Base-by-base conservation (phyloP, 2,797 vertebrate genomes). In the Poecilia picta region DNA sequence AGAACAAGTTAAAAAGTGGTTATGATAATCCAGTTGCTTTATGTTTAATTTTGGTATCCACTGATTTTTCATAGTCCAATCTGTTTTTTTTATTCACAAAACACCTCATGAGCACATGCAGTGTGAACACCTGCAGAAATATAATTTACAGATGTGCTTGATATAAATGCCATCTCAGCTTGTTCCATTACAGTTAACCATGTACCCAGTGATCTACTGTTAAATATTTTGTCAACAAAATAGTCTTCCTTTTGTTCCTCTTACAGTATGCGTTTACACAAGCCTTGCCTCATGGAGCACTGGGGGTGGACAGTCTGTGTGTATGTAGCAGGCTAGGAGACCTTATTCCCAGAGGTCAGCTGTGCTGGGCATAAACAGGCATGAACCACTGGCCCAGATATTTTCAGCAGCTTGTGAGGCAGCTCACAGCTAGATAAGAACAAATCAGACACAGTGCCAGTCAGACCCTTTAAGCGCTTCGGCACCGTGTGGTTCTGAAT, bases 391-490 rank as follows among this genome's bases (percentile, higher is more conserved):
- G 87, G 89, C 85, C 84, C 46, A 75, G 73, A 80, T 84, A 87
- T 88, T 90, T 91, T 76, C 82, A 77, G 82, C 53, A 84, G 81
- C 80, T 77, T 46, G 75, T 47, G 62, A 88, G 85, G 80, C 81
- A 89, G 90, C 87, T 88, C 90, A 88, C 83, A 79, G 89, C 75
- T 77, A 85, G 91, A 92, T 92, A 92, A 93, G 89, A 87, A 90
- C 83, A 87, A 91, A 91, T 90, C 88, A 89, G 86, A 92, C 88
- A 87, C 78, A 51, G 78, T 74, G 84, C 79, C 75, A 84, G 81
- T 87, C 81, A 82, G 83, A 89, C 82, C 84, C 80, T 88, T 82
- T 84, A 90, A 92, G 86, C 86, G 80, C 87, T 85, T 79, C 83
- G 88, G 86, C 84, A 86, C 91, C 88, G 92, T 88, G 87, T 90